Base-by-base conservation (phyloP, 2,113 vertebrate genomes). In the Rallus limicola region DNA sequence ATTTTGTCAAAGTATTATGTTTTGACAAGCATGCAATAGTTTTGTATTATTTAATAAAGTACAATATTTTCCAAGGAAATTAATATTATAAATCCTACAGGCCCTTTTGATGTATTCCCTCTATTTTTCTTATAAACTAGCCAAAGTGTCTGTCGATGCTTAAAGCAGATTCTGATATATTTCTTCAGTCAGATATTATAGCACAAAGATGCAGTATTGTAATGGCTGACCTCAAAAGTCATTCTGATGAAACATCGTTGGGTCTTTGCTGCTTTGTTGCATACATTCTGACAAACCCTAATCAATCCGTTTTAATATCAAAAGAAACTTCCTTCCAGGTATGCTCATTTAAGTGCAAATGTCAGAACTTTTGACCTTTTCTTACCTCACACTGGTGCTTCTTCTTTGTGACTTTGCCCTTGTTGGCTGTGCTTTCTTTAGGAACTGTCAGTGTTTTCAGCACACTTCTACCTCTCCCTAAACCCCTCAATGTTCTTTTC, bases 321-420 rank as follows among this genome's bases (percentile, higher is more conserved):
- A 91, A 93, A 26, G 53, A 96, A 90, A 74, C 26, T 90, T 93
- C 84, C 34, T 96, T 93, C 86, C 53, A 88, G 69, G 50, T 88
- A 82, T 80, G 48, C 79, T 96, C 78, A 86, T 93, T 91, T 90
- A 77, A 94, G 86, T 52, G 62, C 0, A 0, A 87, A 93, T 82
- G 60, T 86, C 75, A 92, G 79, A 91, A 91, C 72, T 94, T 96
- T 62, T 90, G 92, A 96, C 96, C 88, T 97, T 97, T 97, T 38
- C 58, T 82, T 93, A 67, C 60, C 76, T 91, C 65, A 38, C 5
- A 23, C 25, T 70, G 25, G 40, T 82, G 36, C 53, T 92, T 4
- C 55, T 74, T 80, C 90, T 70, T 84, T 95, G 71, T 96, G 60
- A 76, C 19, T 93, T 76, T 63, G 48, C 58, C 71, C 48, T 91